Evolutionary conservation across 2,888 invertebrate genomes (phyloP).

Genomic region (Dryocosmus kuriphilus): DNA sequence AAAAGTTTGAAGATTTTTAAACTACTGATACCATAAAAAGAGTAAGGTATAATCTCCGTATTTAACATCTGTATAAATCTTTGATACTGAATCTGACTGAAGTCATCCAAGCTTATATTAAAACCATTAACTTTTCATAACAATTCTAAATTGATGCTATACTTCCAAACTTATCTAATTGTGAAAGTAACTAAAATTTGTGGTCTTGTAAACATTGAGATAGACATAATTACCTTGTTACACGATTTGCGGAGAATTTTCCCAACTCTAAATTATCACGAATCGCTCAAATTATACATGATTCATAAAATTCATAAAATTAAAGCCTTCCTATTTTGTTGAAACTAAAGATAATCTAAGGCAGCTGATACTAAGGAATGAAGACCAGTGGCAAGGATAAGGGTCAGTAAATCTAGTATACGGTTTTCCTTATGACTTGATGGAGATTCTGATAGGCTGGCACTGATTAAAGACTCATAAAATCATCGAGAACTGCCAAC

Average conservation of each 20-base stretch:
- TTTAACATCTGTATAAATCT: neutral
- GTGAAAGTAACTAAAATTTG: no score
- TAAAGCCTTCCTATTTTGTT: neutral
- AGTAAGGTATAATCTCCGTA: neutral
- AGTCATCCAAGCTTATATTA: neutral
- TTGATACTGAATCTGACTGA: neutral
- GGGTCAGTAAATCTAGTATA: conserved; percentile 1
- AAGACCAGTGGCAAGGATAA: neutral
- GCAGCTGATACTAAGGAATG: neutral
- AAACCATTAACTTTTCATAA: neutral
- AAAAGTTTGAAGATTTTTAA: no score
- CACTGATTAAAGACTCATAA: conserved; percentile 20
- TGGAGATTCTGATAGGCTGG: neutral
- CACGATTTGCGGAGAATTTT: no score
- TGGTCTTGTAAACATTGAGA: no score
- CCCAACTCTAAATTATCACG: no score
- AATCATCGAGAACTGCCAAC: neutral
- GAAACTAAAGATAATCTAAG: neutral
- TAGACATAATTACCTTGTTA: no score
- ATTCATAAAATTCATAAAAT: no score
- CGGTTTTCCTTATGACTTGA: neutral
- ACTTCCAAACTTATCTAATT: no score
- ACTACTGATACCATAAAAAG: no score
- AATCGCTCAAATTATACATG: no score
- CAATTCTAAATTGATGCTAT: no score